Base-by-base conservation (phyloP, 2,797 vertebrate species). In the Oryzias sinensis region DNA sequence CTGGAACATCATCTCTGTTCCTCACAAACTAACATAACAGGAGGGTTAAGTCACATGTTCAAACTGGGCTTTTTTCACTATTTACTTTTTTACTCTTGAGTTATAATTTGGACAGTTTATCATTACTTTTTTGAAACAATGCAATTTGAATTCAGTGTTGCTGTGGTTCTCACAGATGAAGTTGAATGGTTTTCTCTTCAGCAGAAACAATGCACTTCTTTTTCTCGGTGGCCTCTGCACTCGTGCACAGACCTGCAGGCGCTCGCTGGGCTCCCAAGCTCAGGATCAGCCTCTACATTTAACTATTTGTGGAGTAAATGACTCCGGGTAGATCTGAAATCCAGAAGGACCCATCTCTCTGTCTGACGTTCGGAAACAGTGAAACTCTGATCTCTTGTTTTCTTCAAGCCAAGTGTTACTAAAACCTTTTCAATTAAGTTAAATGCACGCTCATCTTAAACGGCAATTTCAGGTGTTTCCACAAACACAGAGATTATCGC, bases 231-330 rank as follows among this genome's bases (percentile, higher is more conserved):
- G 33, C 42, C 20, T 59, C 43, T 45, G 57, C 33, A 48, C 51
- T 73, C 77, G 6, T 76, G 80, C 76, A 72, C 67, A 47, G 62
- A 62, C 80, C 57, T 83, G 74, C 53, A 52, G 4, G n/a, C 53
- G 61, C 67, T 76, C 60, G 70, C 59, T 65, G 47, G 5, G 51
- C 49, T 14, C 59, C 58, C 74, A 72, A 60, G 63, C 65, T 17
- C 58, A 56, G 63, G 51, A 79, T 68, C 65, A 74, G 25, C 45
- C 25, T 43, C 50, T 6, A 50, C 37, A 50, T 65, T 75, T 74
- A 58, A 74, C 66, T 73, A 49, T 79, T 65, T 74, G 70, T 56
- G 55, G 47, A 76, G 67, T 57, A 68, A 68, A 74, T 59, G 69
- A 45, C 49, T 56, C 61, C 24, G 52, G n/a, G 60, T 27, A 27